phyloP scores from a whole-genome alignment of 2,113 vertebrate species.

The Zapornia atra region DNA sequence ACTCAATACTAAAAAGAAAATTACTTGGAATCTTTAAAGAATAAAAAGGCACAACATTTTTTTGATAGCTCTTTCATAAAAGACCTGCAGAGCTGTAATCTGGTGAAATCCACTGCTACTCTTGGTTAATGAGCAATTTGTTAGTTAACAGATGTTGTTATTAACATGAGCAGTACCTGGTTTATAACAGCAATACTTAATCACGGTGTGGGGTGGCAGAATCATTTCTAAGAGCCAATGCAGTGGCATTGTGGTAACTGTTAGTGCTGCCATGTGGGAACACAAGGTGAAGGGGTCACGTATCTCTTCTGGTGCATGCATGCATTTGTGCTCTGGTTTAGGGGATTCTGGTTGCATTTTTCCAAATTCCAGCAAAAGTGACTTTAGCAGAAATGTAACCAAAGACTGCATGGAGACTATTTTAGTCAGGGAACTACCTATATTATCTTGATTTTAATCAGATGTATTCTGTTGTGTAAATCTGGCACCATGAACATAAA shows the following conservation, averaged over 20 bases:
- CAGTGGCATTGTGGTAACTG: constrained; percentile 13
- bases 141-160: constrained; percentile 75
- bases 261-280: constrained; percentile 49
- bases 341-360: not conserved
- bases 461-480: not conserved
- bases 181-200: constrained; percentile 77
- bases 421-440: not conserved
- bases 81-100: constrained; percentile 60
- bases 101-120: constrained; percentile 66
- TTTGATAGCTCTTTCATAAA: constrained; percentile 12
- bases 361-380: not conserved
- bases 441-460: not conserved
- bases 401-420: not conserved
- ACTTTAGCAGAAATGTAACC: not conserved
- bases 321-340: not conserved
- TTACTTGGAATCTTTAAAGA: constrained; percentile 9
- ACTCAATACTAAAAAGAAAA: constrained; percentile 19
- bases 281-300: constrained; percentile 15
- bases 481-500: not conserved
- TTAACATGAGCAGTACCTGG: constrained; percentile 67
- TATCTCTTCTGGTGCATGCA: not conserved
- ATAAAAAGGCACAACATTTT: not conserved
- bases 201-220: constrained; percentile 44
- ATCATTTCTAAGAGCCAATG: constrained; percentile 14
- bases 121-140: constrained; percentile 73